Evolutionary conservation across 2,888 invertebrate species (phyloP), one percentile per base, ranked within the genome.

Genomic region (Lycocerus yunnanus): DNA sequence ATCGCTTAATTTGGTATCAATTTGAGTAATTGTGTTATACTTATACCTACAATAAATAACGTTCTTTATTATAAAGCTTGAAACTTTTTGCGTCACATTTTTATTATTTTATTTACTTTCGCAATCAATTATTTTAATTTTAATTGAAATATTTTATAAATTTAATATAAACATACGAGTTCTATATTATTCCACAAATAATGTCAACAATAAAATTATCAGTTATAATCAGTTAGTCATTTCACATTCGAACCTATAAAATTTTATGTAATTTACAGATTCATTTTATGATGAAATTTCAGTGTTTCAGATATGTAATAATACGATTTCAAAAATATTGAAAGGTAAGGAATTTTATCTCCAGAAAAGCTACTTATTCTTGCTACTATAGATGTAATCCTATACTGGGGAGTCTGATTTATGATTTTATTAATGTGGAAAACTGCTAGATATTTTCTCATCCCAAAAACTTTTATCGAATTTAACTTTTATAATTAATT

Each of bases 391-490:
- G 66, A 67, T 72, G 66, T 67, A 72, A 72, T 72, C 61, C 67
- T 14, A 27, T 27, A 60, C 16, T 72, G 67, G 43, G 67, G 67
- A 72, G 66, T 68, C 67, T 72, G 72, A 72, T 72, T 72, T 72
- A 72, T 67, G 72, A 58, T 66, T 66, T 66, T 68, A 72, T 72
- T 72, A 67, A 72, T 66, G 72, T 59, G n/a, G 61, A 21, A 69
- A 72, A 60, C 68, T 18, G 63, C 21, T 58, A 65, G 21, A 72
- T 68, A 72, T 68, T 68, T 72, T 68, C 65, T 68, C n/a, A 60
- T 14, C 63, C 21, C 65, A 63, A 63, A 27, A 66, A 72, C 58
- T 72, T 61, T 71, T 61, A 21, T 43, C 43, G 43, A 43, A 43
- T 43, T 43, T 43, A 43, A n/a, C 43, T 43, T 43, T 43, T 43